Percentiles rank a stretch among this genome's conserved stretches.
These are phyloP conservation scores for Eptesicus fuscus DNA, from an alignment of 2,113 vertebrate genomes.

Conservation along the genomic window DNA sequence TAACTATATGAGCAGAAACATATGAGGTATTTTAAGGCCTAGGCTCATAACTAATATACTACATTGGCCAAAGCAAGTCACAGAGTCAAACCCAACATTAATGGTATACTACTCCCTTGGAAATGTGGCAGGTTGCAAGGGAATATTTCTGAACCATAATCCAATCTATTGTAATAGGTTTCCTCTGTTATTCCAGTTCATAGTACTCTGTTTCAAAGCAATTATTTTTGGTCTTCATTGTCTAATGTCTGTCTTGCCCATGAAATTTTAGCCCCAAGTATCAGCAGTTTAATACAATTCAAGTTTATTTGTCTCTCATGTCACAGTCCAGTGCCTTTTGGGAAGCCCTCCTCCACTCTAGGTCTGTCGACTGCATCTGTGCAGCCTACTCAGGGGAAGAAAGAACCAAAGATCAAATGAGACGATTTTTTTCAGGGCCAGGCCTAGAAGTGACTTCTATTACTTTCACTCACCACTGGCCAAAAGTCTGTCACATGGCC, in stretches of 20 bases:
- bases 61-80: not conserved
- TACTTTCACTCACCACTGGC: not conserved
- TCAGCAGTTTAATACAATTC: not conserved
- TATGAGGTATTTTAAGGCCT: not conserved
- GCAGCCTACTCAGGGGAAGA: not conserved
- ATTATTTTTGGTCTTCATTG: not conserved
- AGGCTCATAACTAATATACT: not conserved
- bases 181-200: not conserved
- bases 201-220: not conserved
- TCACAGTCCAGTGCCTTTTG: not conserved
- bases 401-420: not conserved
- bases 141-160: not conserved
- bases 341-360: not conserved
- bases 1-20: not conserved
- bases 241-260: not conserved
- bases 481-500: not conserved
- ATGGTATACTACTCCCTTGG: not conserved
- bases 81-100: not conserved
- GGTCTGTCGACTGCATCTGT: not conserved
- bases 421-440: not conserved
- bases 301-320: not conserved
- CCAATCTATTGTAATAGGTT: not conserved
- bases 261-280: not conserved
- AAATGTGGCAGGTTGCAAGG: not conserved
- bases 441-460: not conserved